Evolutionary conservation across 2,113 vertebrate genomes (phyloP).

Genomic region (Camelus bactrianus): DNA sequence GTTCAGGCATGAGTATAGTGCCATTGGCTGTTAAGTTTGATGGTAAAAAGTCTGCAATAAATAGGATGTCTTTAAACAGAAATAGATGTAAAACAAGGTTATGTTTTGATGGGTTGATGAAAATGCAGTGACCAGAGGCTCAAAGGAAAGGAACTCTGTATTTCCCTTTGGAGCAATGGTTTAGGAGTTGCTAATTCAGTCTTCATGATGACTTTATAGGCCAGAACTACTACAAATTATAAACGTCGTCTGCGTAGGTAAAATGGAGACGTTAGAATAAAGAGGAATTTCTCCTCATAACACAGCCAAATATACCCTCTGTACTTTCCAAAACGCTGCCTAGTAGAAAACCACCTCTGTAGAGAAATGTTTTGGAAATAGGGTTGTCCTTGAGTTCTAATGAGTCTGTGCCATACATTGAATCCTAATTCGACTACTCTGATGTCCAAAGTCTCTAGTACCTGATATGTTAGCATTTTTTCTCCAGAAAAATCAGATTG

Average conservation of each 20-base stretch:
- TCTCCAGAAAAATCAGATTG: background rate
- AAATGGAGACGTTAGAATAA: background rate
- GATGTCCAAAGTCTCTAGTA: background rate
- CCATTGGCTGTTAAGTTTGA: background rate
- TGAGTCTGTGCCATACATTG: background rate
- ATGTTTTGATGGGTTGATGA: background rate
- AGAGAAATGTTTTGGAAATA: background rate
- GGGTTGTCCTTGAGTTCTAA: background rate
- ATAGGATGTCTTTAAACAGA: background rate
- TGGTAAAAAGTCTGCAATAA: background rate
- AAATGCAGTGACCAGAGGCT: background rate
- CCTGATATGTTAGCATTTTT: background rate
- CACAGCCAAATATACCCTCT: background rate
- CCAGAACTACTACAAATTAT: background rate
- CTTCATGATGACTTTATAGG: background rate
- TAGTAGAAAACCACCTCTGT: background rate
- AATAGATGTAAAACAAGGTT: background rate
- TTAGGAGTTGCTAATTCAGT: background rate
- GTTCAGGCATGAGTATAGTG: background rate
- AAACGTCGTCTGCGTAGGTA: background rate
- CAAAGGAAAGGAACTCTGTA: background rate
- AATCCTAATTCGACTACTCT: background rate
- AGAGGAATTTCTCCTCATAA: background rate
- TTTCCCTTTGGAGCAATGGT: background rate
- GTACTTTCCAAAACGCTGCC: background rate